phyloP scores from a whole-genome alignment of 2,888 invertebrate species.

The Patella caerulea region DNA sequence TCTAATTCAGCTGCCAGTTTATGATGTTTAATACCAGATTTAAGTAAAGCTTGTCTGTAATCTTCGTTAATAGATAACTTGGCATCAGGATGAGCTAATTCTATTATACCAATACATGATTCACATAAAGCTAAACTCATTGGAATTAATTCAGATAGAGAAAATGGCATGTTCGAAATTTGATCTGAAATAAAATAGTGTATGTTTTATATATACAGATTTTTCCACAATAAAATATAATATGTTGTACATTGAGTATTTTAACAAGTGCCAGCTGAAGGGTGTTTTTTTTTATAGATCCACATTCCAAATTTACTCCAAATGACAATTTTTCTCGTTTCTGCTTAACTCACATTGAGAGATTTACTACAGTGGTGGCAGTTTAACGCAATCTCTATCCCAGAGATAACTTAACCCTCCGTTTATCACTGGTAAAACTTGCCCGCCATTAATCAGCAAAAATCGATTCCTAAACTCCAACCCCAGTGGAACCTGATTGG shows the following conservation, averaged over 20 bases:
- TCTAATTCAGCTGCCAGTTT: conserved; percentile 38
- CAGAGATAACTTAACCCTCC: too few relatives aligned
- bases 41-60: conserved; percentile 75
- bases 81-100: conserved; percentile 87
- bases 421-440: too few relatives aligned
- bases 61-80: conserved; percentile 75
- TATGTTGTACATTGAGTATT: neutral
- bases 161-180: conserved; percentile 78
- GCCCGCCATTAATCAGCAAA: too few relatives aligned
- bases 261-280: neutral
- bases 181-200: conserved; percentile 42
- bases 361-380: too few relatives aligned
- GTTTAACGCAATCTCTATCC: too few relatives aligned
- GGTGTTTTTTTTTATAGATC: too few relatives aligned
- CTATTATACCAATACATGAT: conserved; percentile 87
- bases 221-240: neutral
- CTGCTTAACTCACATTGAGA: too few relatives aligned
- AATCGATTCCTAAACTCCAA: too few relatives aligned
- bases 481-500: too few relatives aligned
- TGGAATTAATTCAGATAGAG: conserved; percentile 81
- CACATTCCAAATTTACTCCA: too few relatives aligned
- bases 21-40: conserved; percentile 45
- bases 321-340: too few relatives aligned
- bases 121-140: conserved; percentile 83
- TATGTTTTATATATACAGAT: neutral